These are phyloP conservation scores for Hydractinia symbiolongicarpus DNA, from an alignment of 30 jellyfish, hydroid and myxozoan species.

Conservation along the genomic window DNA sequence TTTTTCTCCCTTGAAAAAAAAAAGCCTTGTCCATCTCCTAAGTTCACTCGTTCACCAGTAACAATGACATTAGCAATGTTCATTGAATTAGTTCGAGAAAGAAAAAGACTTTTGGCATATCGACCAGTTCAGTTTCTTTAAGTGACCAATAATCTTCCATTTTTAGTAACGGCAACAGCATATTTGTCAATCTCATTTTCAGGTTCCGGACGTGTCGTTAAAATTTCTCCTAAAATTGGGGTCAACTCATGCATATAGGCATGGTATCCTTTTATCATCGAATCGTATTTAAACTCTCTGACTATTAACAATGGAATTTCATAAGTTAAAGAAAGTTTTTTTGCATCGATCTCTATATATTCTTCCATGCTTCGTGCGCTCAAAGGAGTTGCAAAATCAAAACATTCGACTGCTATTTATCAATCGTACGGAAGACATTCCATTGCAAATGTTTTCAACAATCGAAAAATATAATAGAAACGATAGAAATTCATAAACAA, in stretches of 20 bases:
- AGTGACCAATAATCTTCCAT: constrained; percentile 6
- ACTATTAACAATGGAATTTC: constrained; percentile 6
- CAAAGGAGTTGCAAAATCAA: too few relatives aligned
- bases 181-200: constrained; percentile 10
- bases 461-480: too few relatives aligned
- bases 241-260: constrained; percentile 24
- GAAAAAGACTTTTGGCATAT: not conserved
- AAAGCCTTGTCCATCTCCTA: constrained; percentile 17
- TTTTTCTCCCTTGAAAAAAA: constrained; percentile 16
- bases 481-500: too few relatives aligned
- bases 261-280: constrained; percentile 24
- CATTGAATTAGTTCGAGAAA: constrained; percentile 10
- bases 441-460: too few relatives aligned
- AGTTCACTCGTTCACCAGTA: constrained; percentile 8
- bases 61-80: constrained; percentile 20
- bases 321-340: not conserved
- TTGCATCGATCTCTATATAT: not conserved
- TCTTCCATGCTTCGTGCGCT: not conserved
- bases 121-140: constrained; percentile 16
- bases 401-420: too few relatives aligned
- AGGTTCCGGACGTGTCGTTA: constrained; percentile 20
- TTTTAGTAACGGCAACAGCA: constrained; percentile 20
- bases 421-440: too few relatives aligned
- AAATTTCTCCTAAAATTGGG: constrained; percentile 1
- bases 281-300: not conserved